These are phyloP conservation scores for Dipodomys spectabilis DNA, from an alignment of 2,113 vertebrate genomes.

Conservation along the genomic window DNA sequence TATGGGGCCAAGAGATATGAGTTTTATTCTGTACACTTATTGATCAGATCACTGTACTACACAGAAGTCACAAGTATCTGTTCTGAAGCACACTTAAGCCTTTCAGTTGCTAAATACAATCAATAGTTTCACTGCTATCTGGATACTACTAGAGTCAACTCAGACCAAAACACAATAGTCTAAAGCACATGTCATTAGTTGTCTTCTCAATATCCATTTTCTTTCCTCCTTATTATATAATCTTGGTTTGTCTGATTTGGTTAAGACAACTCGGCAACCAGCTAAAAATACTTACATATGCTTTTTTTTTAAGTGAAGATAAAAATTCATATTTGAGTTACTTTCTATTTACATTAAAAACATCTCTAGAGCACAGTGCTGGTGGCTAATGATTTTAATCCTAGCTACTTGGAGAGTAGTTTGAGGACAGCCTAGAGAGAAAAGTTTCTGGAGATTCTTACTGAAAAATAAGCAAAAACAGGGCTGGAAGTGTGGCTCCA, in stretches of 20 bases:
- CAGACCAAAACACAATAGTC: constrained; percentile 2
- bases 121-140: constrained; percentile 38
- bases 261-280: background rate
- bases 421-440: too few species aligned
- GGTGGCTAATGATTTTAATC: background rate
- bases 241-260: background rate
- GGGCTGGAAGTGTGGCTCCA: too few species aligned
- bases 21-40: constrained; percentile 21
- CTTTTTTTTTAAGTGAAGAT: background rate
- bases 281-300: constrained; percentile 12
- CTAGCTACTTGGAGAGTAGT: background rate
- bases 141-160: background rate
- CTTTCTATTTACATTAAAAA: background rate
- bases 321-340: constrained; percentile 14
- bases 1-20: constrained; percentile 31
- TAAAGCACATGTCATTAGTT: background rate
- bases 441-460: too few species aligned
- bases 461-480: too few species aligned
- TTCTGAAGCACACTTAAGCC: constrained; percentile 43
- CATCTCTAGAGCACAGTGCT: background rate
- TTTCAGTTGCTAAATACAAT: constrained; percentile 48
- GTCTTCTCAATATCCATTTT: background rate
- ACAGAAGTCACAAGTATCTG: background rate
- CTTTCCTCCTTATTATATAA: background rate
- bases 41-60: constrained; percentile 11